These are phyloP conservation scores for Megaceryle alcyon DNA, from an alignment of 2,797 vertebrate species.

Conservation along the genomic window DNA sequence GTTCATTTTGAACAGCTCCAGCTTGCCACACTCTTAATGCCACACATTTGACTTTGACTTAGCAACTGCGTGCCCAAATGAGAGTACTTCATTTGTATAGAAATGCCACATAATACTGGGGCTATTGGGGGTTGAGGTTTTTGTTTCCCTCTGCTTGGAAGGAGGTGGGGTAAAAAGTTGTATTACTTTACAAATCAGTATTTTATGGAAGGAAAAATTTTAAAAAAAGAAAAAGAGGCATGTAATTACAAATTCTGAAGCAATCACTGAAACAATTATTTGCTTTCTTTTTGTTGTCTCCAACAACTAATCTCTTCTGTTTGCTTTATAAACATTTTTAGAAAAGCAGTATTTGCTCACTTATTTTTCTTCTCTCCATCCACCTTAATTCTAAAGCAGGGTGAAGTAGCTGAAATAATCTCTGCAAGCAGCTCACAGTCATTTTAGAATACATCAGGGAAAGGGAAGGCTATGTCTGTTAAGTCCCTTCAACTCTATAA, in stretches of 20 bases:
- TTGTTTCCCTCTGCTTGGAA: not conserved
- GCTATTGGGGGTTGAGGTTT: not conserved
- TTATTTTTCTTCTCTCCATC: not conserved
- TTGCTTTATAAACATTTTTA: not conserved
- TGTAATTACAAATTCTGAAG: not conserved
- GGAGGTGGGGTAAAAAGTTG: not conserved
- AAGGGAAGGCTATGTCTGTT: not conserved
- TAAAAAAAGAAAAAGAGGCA: not conserved
- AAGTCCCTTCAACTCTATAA: not conserved
- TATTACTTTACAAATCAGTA: not conserved
- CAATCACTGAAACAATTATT: not conserved
- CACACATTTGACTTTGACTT: not conserved
- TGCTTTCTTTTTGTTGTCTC: not conserved
- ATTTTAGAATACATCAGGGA: not conserved
- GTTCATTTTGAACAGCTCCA: not conserved
- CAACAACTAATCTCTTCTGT: not conserved
- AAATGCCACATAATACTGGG: not conserved
- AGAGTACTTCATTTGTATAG: not conserved
- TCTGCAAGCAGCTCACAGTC: not conserved
- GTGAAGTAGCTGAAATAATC: slow-evolving; percentile 3
- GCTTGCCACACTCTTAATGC: not conserved
- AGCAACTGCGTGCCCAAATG: not conserved
- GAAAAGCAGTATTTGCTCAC: slow-evolving; percentile 15
- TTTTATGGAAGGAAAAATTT: not conserved
- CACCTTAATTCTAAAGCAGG: not conserved